Evolutionary conservation across 2,888 invertebrate species (phyloP).

Genomic region (Alloscopus bannaensis): DNA sequence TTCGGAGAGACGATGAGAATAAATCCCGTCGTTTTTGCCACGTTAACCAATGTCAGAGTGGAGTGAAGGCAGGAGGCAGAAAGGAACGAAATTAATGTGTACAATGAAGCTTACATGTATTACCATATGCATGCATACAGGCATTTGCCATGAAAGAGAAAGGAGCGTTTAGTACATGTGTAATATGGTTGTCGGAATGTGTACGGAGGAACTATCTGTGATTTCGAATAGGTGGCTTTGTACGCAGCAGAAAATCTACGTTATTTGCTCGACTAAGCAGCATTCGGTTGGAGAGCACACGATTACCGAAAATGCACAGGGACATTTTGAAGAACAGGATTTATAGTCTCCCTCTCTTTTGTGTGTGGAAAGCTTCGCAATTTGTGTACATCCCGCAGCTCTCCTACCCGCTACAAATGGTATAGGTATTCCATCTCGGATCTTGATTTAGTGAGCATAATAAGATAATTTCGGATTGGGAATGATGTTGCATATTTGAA

Average conservation of each 20-base stretch:
- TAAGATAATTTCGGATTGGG: too few relatives aligned
- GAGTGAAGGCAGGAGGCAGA: conserved; percentile 12
- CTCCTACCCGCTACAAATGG: too few relatives aligned
- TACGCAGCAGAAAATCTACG: conserved; percentile 42
- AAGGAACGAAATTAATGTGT: conserved; percentile 18
- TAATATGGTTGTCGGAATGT: neutral
- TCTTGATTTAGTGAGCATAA: too few relatives aligned
- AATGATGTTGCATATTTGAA: too few relatives aligned
- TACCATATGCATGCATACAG: conserved; percentile 5
- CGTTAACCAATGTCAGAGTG: conserved; percentile 37
- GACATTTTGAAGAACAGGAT: neutral
- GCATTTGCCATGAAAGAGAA: neutral
- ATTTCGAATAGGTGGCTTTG: conserved; percentile 47
- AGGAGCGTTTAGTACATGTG: too few relatives aligned
- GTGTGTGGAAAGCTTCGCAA: too few relatives aligned
- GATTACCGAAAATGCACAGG: neutral
- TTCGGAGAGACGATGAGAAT: conserved; percentile 34
- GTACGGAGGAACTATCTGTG: conserved; percentile 25
- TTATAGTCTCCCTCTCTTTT: too few relatives aligned
- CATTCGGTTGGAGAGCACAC: neutral
- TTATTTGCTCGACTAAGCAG: conserved; percentile 36
- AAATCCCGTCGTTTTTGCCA: conserved; percentile 62
- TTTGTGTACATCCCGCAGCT: too few relatives aligned
- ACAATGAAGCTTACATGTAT: neutral
- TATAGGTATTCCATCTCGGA: too few relatives aligned